Evolutionary conservation across 2,888 invertebrate species (phyloP).

Genomic region (Trachelus iudaicus): DNA sequence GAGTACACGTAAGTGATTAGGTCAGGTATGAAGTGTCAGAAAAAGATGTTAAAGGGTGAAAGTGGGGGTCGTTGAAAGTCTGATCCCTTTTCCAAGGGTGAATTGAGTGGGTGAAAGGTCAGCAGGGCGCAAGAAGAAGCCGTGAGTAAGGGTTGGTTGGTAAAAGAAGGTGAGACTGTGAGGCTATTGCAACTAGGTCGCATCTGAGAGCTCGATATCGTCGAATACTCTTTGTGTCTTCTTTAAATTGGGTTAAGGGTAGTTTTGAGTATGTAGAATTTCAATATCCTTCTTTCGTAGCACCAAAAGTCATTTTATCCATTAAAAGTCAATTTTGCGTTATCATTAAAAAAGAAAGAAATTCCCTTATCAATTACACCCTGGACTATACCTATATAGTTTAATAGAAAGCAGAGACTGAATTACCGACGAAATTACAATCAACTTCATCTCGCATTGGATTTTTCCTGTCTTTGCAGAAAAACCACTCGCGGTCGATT

Average conservation of each 20-base stretch:
- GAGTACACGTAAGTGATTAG: background rate
- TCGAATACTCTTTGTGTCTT: constrained; percentile 55
- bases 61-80: constrained; percentile 1
- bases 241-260: constrained; percentile 56
- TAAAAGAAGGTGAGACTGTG: constrained; percentile 27
- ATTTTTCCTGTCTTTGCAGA: background rate
- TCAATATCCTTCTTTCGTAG: constrained; percentile 27
- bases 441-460: background rate
- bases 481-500: background rate
- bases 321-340: background rate
- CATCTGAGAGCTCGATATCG: constrained; percentile 58
- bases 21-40: constrained; percentile 2
- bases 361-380: too few relatives aligned
- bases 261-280: constrained; percentile 26
- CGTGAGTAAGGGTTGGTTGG: constrained; percentile 26
- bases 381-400: background rate
- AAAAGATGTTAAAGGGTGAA: constrained; percentile 28
- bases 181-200: constrained; percentile 56
- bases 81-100: background rate
- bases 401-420: background rate
- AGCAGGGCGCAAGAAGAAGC: constrained; percentile 11
- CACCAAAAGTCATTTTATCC: background rate
- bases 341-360: background rate
- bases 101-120: background rate
- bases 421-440: background rate